These are phyloP conservation scores for Coregonus sp. DNA, from an alignment of 2,797 vertebrate species.

Conservation along the genomic window DNA sequence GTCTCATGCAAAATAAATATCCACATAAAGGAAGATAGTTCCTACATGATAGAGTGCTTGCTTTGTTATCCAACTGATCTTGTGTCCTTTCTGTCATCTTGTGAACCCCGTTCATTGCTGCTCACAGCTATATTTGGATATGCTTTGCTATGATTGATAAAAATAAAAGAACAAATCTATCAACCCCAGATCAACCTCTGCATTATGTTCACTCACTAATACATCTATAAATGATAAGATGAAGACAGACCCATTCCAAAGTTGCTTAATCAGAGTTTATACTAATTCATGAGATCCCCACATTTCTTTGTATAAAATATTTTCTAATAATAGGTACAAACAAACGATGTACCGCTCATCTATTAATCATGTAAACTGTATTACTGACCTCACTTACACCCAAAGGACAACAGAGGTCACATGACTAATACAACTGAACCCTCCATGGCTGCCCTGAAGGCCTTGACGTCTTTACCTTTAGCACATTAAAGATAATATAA, in stretches of 20 bases:
- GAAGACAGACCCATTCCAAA: neutral
- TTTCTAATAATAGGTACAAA: neutral
- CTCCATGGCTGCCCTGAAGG: slow-evolving; percentile 21
- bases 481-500: slow-evolving; percentile 71
- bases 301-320: neutral
- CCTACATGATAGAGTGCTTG: too few species aligned
- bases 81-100: too few species aligned
- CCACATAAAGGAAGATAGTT: too few species aligned
- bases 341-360: neutral
- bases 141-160: neutral
- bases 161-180: neutral
- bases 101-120: too few species aligned
- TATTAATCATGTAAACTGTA: slow-evolving; percentile 18
- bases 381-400: slow-evolving; percentile 26
- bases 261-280: neutral
- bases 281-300: neutral
- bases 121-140: neutral
- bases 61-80: too few species aligned
- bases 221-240: neutral
- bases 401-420: slow-evolving; percentile 42
- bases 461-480: slow-evolving; percentile 48
- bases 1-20: too few species aligned
- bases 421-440: slow-evolving; percentile 48
- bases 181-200: neutral
- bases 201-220: neutral